Percentiles rank a stretch among this genome's conserved stretches.
These are phyloP conservation scores for Aphelenchoides besseyi DNA, from an alignment of 1,140 invertebrate species.

Conservation along the genomic window DNA sequence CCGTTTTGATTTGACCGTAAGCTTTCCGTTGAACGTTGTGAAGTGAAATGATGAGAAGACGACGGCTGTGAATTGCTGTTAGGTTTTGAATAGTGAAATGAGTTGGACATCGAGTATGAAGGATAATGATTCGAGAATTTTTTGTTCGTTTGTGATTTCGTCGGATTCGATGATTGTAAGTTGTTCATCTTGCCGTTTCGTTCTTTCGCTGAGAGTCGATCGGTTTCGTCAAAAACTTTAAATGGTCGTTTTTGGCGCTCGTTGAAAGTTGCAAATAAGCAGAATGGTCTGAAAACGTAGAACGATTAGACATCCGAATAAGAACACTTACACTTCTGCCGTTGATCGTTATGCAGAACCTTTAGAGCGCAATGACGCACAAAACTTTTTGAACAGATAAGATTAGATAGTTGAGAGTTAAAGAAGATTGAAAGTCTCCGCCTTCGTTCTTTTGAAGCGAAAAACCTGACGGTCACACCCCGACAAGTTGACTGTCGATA, in stretches of 20 bases:
- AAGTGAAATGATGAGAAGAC: neutral
- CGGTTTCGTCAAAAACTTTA: neutral
- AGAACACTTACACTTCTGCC: neutral
- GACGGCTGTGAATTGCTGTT: neutral
- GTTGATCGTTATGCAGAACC: neutral
- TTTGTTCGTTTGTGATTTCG: conserved; percentile 6
- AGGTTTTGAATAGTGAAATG: neutral
- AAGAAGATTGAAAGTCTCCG: neutral
- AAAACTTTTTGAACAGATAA: too few species aligned
- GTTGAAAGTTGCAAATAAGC: too few species aligned
- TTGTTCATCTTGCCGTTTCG: neutral
- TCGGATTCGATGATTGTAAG: neutral
- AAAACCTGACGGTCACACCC: too few species aligned
- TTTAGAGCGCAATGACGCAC: too few species aligned
- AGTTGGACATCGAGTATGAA: neutral
- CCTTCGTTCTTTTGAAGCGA: neutral
- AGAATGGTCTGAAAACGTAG: too few species aligned
- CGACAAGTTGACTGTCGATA: too few species aligned
- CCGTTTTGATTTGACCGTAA: neutral
- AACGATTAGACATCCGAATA: neutral
- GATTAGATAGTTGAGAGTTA: too few species aligned
- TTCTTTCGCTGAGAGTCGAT: neutral
- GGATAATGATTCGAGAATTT: neutral
- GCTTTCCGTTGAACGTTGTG: too few species aligned
- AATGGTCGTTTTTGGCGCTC: neutral